A percentile compares a stretch with the other conserved stretches of the same genome.
These are phyloP conservation scores for Sitodiplosis mosellana DNA, from an alignment of 1,140 invertebrate species.

Conservation along the genomic window DNA sequence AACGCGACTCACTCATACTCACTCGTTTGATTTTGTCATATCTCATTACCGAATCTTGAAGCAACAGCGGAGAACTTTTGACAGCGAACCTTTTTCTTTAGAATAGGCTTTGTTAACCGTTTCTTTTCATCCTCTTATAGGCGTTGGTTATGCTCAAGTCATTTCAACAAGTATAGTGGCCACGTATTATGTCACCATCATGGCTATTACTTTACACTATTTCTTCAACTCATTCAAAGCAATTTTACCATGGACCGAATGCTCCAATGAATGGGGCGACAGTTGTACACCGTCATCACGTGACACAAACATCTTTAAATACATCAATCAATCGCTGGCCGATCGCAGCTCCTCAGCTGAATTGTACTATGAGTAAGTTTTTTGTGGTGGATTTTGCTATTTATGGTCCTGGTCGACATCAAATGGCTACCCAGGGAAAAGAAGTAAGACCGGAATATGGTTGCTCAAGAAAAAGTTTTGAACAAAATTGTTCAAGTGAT, in stretches of 20 bases:
- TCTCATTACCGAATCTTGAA: too few relatives aligned
- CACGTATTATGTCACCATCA: conserved; percentile 54
- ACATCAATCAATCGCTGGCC: neutral
- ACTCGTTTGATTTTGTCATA: too few relatives aligned
- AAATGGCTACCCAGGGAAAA: too few relatives aligned
- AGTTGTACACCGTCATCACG: conserved; percentile 22
- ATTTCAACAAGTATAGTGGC: conserved; percentile 48
- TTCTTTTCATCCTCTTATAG: conserved; percentile 29
- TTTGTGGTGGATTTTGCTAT: too few relatives aligned
- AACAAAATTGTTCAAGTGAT: too few relatives aligned
- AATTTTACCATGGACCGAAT: conserved; percentile 46
- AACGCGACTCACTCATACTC: too few relatives aligned
- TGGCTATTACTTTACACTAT: conserved; percentile 48
- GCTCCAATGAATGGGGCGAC: conserved; percentile 35
- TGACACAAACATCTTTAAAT: neutral
- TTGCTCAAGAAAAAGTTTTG: too few relatives aligned
- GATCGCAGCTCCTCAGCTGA: conserved; percentile 17
- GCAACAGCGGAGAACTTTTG: neutral
- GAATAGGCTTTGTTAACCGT: too few relatives aligned
- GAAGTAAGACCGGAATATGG: too few relatives aligned
- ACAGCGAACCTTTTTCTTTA: neutral
- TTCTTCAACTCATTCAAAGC: conserved; percentile 40
- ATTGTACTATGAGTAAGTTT: conserved; percentile 23
- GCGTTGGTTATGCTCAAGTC: conserved; percentile 56
- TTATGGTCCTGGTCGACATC: too few relatives aligned